Conservation (phyloP, 2,797 vertebrate genomes). For the Poeciliopsis presidionis region DNA sequence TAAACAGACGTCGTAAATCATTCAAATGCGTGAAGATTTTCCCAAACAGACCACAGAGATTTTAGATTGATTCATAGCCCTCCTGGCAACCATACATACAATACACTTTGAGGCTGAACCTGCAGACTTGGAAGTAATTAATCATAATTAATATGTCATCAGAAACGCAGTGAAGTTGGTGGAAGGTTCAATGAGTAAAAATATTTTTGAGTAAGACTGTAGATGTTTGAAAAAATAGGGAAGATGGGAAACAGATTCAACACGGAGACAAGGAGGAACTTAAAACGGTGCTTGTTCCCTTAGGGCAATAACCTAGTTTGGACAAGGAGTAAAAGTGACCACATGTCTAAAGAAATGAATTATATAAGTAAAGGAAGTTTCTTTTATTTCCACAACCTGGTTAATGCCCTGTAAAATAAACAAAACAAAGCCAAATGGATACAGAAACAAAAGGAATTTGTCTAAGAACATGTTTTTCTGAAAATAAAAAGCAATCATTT, state of each 20-base stretch:
- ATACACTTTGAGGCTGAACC: slow-evolving; percentile 46
- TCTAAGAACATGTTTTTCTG: slow-evolving; percentile 16
- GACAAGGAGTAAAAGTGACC: slow-evolving; percentile 20
- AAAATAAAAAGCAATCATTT: slow-evolving; percentile 16
- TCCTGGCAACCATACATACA: slow-evolving; percentile 55
- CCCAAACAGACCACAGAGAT: slow-evolving; percentile 38
- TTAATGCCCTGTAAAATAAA: slow-evolving; percentile 16
- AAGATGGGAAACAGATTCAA: slow-evolving; percentile 37
- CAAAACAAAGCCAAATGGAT: slow-evolving; percentile 2
- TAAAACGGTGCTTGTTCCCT: slow-evolving; percentile 13
- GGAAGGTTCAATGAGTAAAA: background rate
- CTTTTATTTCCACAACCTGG: slow-evolving; percentile 15
- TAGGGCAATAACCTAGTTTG: slow-evolving; percentile 16
- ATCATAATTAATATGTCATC: slow-evolving; percentile 59
- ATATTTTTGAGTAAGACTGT: background rate
- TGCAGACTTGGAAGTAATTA: slow-evolving; percentile 49
- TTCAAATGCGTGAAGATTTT: slow-evolving; percentile 55
- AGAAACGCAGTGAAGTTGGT: background rate
- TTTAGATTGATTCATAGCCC: slow-evolving; percentile 58
- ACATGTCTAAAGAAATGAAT: slow-evolving; percentile 4
- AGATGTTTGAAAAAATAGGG: slow-evolving; percentile 19
- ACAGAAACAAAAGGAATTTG: background rate
- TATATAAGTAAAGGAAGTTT: slow-evolving; percentile 3
- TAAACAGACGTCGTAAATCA: slow-evolving; percentile 46
- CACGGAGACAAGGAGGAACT: slow-evolving; percentile 14